Evolutionary conservation across 2,797 vertebrate genomes (phyloP), one percentile per base, ranked within the genome.

Genomic region (Pangasius mekongensis): DNA sequence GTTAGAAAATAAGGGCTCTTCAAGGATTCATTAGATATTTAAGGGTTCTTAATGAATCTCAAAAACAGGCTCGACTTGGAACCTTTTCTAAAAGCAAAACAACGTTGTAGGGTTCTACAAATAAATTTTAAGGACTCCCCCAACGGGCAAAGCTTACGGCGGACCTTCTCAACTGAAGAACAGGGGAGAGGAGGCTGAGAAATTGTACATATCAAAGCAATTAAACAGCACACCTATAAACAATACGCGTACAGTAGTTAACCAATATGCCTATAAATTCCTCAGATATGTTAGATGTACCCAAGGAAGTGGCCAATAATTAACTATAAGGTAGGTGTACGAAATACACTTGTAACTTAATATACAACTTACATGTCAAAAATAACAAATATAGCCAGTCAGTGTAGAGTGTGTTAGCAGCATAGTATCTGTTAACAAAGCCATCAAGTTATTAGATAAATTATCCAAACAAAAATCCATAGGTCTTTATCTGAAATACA

Each of bases 1-100:
- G 24, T 74, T n/a, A 76, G 24, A 7, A 14, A 77, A 18, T 18
- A 77, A 33, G 16, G 7, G 11, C 3, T 11, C 4, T 11, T 49
- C 1, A 52, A 6, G 18, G 1, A 66, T 83, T 43, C 3, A 64
- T 47, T n/a, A 1, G 4, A 39, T 39, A 81, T 60, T 33, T 22
- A 22, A 39, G 14, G 9, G 33, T 62, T 27, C n/a, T 36, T 78
- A 54, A 54, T 54, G 27, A 20, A 52, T 20, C 24, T 36, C 30
- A 33, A 20, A 36, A 11, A 58, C 3, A 20, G n/a, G 52, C 22
- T 58, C 2, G 13, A n/a, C 13, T 27, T 62, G 5, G 1, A 83
- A 83, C 11, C 7, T 13, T 64, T n/a, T 47, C 27, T 74, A 76
- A 27, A 84, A 80, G 58, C n/a, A 20, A 84, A 89, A 80, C 56